Percentiles rank a stretch among this genome's conserved stretches.
phyloP scores from a whole-genome alignment of 2,113 vertebrate species.

The Tylochromis polylepis region DNA sequence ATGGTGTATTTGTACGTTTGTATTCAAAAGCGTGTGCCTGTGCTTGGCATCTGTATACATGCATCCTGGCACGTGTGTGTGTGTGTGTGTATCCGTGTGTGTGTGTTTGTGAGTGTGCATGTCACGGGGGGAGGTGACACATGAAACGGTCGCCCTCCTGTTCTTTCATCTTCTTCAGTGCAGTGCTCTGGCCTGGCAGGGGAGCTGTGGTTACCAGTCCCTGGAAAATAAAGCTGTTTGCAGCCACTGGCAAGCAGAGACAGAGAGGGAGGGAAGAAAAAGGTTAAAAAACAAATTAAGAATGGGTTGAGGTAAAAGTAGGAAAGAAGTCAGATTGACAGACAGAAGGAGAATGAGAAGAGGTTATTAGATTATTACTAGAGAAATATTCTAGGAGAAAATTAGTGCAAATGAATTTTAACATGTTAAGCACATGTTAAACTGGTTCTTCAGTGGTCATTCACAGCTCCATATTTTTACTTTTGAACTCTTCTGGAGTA shows the following conservation, averaged over 20 bases:
- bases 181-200: constrained; percentile 60
- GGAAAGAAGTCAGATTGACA: neutral
- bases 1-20: neutral
- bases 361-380: neutral
- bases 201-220: constrained; percentile 44
- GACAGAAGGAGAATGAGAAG: fast-evolving
- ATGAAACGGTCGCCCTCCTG: constrained; percentile 71
- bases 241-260: neutral
- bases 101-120: neutral
- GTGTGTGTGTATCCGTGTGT: neutral
- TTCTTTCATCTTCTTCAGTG: constrained; percentile 68
- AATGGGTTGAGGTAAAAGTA: neutral
- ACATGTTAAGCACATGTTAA: neutral
- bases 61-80: neutral
- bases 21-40: neutral
- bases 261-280: neutral
- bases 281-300: neutral
- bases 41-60: neutral
- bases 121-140: constrained; percentile 37
- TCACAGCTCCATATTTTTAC: neutral
- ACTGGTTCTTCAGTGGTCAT: neutral
- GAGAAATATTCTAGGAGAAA: neutral
- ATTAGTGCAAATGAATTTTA: neutral
- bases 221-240: constrained; percentile 41
- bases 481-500: neutral